Evolutionary conservation across 2,797 vertebrate species (phyloP).

Genomic region (Distichodus sexfasciatus): DNA sequence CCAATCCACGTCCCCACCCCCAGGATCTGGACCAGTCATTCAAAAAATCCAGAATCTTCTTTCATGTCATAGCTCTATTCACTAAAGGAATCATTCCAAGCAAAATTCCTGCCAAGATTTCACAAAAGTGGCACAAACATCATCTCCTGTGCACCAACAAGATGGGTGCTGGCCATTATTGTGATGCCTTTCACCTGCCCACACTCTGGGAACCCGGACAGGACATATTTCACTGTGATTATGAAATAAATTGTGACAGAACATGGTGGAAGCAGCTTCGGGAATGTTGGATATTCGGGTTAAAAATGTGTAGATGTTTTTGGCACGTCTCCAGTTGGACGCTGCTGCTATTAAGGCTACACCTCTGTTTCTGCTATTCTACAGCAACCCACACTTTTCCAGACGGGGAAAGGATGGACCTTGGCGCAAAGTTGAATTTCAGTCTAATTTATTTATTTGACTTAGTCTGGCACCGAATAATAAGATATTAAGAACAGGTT

Average conservation of each 20-base stretch:
- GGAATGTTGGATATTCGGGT: neutral
- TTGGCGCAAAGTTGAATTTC: neutral
- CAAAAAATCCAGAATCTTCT: constrained; percentile 3
- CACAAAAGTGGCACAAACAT: no score
- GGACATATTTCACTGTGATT: neutral
- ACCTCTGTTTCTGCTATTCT: constrained; percentile 1
- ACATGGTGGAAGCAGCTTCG: neutral
- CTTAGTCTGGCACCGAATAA: neutral
- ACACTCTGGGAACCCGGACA: neutral
- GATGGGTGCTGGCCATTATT: neutral
- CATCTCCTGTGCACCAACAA: neutral
- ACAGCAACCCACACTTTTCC: neutral
- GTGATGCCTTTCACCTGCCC: neutral
- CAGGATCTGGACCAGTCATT: neutral
- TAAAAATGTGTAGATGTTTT: neutral
- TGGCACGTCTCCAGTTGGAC: neutral
- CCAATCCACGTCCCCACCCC: no score
- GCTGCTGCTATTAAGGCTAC: constrained; percentile 6
- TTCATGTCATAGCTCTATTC: neutral
- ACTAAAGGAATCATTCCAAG: neutral
- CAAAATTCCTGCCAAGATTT: neutral
- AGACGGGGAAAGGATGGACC: neutral
- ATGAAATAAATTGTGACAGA: neutral
- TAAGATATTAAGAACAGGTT: constrained; percentile 12
- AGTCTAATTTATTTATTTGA: neutral